Conservation (phyloP, 1,140 invertebrate species). For the Cydia pomonella region DNA sequence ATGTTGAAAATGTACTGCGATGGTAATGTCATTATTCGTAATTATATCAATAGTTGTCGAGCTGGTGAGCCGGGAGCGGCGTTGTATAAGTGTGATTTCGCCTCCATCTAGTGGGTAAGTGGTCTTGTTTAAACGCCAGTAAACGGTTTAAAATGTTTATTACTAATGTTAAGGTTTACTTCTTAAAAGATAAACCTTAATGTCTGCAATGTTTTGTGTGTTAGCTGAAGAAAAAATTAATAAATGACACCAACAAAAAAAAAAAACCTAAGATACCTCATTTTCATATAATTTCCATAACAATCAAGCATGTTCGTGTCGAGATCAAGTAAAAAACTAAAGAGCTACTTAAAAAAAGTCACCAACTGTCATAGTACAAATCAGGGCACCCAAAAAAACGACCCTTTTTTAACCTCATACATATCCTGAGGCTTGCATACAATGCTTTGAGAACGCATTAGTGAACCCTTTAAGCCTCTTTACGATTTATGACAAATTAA, state of each 20-base stretch:
- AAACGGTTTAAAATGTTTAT: too few relatives aligned
- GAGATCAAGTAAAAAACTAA: slow-evolving; percentile 7
- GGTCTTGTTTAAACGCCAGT: too few relatives aligned
- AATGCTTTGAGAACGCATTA: slow-evolving; percentile 38
- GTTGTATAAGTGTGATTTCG: too few relatives aligned
- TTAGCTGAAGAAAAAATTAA: neutral
- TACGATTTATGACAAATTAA: neutral
- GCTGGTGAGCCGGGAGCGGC: too few relatives aligned
- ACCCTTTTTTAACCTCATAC: slow-evolving; percentile 25
- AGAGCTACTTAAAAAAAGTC: slow-evolving; percentile 27
- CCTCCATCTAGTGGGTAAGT: too few relatives aligned
- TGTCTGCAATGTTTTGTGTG: too few relatives aligned
- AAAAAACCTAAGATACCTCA: slow-evolving; percentile 8
- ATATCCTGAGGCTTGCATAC: slow-evolving; percentile 34
- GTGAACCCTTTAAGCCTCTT: neutral
- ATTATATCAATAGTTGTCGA: too few relatives aligned
- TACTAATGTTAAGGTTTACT: too few relatives aligned
- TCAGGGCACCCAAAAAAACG: slow-evolving; percentile 33
- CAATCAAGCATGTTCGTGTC: neutral
- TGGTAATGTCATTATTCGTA: too few relatives aligned
- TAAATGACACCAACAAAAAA: neutral
- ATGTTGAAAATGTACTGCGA: too few relatives aligned
- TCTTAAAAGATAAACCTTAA: too few relatives aligned
- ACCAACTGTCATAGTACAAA: slow-evolving; percentile 22
- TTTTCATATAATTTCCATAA: slow-evolving; percentile 18